These are phyloP conservation scores for Porites rus DNA, from an alignment of 92 coral and sea anemone species.

Conservation along the genomic window DNA sequence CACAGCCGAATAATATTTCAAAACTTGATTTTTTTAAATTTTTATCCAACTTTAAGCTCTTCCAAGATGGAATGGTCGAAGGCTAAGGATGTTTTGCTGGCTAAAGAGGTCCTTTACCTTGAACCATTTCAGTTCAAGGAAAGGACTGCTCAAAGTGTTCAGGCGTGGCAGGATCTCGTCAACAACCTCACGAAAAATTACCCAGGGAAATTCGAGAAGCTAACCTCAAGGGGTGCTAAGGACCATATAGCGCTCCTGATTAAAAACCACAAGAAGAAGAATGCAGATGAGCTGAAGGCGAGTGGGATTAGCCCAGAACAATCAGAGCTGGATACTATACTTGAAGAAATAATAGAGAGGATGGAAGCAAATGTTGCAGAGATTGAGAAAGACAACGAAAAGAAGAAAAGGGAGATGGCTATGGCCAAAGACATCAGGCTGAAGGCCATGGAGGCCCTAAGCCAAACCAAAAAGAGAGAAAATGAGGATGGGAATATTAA, in stretches of 20 bases:
- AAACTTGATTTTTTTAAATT: slow-evolving; percentile 12
- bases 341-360: slow-evolving; percentile 46
- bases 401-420: slow-evolving; percentile 47
- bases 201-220: slow-evolving; percentile 23
- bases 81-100: slow-evolving; percentile 37
- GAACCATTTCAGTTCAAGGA: slow-evolving; percentile 47
- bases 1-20: neutral
- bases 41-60: slow-evolving; percentile 21
- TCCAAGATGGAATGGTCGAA: slow-evolving; percentile 50
- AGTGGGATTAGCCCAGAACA: slow-evolving; percentile 40
- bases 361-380: slow-evolving; percentile 26
- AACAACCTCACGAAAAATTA: slow-evolving; percentile 14
- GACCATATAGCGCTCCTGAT: slow-evolving; percentile 42
- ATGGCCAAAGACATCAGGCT: slow-evolving; percentile 45
- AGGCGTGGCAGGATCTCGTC: slow-evolving; percentile 44
- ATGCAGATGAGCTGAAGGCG: slow-evolving; percentile 52
- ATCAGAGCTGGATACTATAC: slow-evolving; percentile 29
- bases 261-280: slow-evolving; percentile 34
- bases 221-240: slow-evolving; percentile 50
- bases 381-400: slow-evolving; percentile 54
- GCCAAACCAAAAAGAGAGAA: slow-evolving; percentile 47
- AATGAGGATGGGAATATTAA: slow-evolving; percentile 28
- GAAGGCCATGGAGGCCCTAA: slow-evolving; percentile 46
- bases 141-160: slow-evolving; percentile 39
- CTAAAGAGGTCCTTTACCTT: slow-evolving; percentile 40